Evolutionary conservation across 1,140 invertebrate genomes (phyloP).

Genomic region (Zaprionus davidi): DNA sequence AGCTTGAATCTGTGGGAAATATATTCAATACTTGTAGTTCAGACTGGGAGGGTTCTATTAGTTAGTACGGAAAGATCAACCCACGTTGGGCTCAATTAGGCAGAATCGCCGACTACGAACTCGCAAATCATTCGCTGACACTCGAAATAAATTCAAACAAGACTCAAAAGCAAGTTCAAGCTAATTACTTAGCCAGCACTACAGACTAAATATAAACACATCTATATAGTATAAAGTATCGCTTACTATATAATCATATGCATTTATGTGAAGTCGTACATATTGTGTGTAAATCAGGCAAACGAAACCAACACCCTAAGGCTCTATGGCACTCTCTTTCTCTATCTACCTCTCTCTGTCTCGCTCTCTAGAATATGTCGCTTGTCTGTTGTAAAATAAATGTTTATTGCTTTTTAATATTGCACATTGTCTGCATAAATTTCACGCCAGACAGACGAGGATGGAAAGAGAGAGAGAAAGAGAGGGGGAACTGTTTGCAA

Average conservation of each 20-base stretch:
- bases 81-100: constrained; percentile 15
- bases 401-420: constrained; percentile 82
- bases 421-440: constrained; percentile 82
- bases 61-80: constrained; percentile 18
- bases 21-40: neutral
- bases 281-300: constrained; percentile 48
- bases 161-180: constrained; percentile 35
- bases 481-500: constrained; percentile 36
- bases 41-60: neutral
- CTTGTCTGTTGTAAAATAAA: constrained; percentile 78
- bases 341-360: neutral
- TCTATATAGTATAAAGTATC: constrained; percentile 1
- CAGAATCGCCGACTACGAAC: constrained; percentile 28
- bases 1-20: neutral
- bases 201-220: constrained; percentile 3
- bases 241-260: constrained; percentile 17
- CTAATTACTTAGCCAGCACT: constrained; percentile 18
- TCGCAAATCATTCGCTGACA: constrained; percentile 49
- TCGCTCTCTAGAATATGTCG: constrained; percentile 52
- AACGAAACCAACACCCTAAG: constrained; percentile 18
- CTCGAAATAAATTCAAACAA: constrained; percentile 28
- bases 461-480: neutral
- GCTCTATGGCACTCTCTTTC: neutral
- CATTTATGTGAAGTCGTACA: constrained; percentile 18
- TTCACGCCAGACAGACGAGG: constrained; percentile 48